A percentile compares a stretch with the other conserved stretches of the same genome.
phyloP scores from a whole-genome alignment of 2,797 vertebrate species.

The Pantherophis alleghaniensis region DNA sequence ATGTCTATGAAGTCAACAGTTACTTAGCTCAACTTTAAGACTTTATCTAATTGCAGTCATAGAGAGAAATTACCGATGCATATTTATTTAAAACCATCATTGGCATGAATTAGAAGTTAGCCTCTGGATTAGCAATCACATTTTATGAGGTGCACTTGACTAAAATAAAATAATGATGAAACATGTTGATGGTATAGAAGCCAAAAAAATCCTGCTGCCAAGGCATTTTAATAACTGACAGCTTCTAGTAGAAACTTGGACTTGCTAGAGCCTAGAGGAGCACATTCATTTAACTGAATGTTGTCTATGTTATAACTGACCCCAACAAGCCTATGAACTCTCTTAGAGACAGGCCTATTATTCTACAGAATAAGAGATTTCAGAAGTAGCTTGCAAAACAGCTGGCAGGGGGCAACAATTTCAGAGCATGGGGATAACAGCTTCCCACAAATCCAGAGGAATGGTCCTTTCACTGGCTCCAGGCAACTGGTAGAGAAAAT shows the following conservation, averaged over 20 bases:
- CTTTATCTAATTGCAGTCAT: background rate
- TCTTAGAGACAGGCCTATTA: background rate
- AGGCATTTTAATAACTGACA: background rate
- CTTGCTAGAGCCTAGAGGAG: background rate
- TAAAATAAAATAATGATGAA: background rate
- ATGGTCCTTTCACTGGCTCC: background rate
- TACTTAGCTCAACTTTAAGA: background rate
- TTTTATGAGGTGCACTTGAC: background rate
- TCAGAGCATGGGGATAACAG: background rate
- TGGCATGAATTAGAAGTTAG: background rate
- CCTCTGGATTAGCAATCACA: background rate
- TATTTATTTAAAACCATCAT: background rate
- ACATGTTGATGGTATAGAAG: background rate
- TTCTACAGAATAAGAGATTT: background rate
- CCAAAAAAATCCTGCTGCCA: background rate
- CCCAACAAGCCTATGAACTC: background rate
- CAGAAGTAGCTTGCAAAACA: background rate
- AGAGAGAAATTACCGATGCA: background rate
- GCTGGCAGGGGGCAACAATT: background rate
- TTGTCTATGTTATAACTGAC: background rate
- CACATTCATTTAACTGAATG: background rate
- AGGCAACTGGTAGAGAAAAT: background rate
- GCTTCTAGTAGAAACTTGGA: background rate
- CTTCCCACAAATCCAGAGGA: background rate
- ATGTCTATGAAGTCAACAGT: background rate